These are phyloP conservation scores for Steinernema scapterisci DNA, from an alignment of 2,888 invertebrate genomes.

Conservation along the genomic window DNA sequence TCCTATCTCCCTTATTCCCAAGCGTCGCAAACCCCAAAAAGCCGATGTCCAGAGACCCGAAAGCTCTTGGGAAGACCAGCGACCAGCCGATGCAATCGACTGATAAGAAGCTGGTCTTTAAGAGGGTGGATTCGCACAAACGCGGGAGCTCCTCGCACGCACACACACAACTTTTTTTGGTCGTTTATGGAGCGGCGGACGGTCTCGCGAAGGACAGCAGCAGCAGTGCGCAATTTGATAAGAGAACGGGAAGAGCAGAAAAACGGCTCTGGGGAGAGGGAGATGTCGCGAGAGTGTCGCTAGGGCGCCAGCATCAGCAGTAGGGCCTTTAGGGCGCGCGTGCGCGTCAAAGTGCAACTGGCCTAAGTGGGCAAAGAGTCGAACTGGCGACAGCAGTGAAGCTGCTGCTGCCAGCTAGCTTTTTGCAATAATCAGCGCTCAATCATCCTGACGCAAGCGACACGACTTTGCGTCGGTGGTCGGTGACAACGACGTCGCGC, in stretches of 20 bases:
- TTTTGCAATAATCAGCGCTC: neutral
- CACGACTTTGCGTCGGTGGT: neutral
- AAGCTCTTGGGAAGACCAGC: neutral
- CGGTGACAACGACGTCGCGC: no score
- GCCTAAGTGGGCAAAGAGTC: neutral
- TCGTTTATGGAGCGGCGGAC: neutral
- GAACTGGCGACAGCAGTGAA: neutral
- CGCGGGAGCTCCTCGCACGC: neutral
- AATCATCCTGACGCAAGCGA: slow-evolving; percentile 20
- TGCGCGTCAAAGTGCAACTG: slow-evolving; percentile 17
- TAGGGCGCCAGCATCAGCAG: neutral
- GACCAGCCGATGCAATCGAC: slow-evolving; percentile 3
- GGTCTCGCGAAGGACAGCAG: no score
- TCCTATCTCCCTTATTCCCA: no score
- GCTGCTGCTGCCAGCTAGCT: neutral
- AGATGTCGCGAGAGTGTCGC: neutral
- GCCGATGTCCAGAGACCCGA: neutral
- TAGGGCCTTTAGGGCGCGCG: slow-evolving; percentile 3
- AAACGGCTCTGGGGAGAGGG: neutral
- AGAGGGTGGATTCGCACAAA: slow-evolving; percentile 17
- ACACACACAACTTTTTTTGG: slow-evolving; percentile 19
- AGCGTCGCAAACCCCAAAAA: no score
- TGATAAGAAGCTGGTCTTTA: slow-evolving; percentile 22
- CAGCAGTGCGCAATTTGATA: slow-evolving; percentile 21
- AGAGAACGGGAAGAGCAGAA: neutral